These are phyloP conservation scores for Panagrolaimus sp. DNA, from an alignment of 1,140 invertebrate species.

Conservation along the genomic window DNA sequence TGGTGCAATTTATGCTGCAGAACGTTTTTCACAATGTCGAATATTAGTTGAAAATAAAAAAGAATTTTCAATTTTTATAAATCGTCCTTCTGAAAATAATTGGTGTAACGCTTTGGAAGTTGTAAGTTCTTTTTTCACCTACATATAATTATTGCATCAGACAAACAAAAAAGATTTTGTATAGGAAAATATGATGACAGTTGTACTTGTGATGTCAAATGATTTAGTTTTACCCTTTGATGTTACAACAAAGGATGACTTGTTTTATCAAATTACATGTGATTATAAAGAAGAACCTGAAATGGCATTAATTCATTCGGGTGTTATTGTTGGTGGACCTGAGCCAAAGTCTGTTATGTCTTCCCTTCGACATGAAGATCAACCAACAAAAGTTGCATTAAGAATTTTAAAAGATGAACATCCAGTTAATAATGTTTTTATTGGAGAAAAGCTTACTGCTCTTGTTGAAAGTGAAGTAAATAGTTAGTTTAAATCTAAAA, in stretches of 20 bases:
- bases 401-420: slow-evolving; percentile 43
- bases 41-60: slow-evolving; percentile 32
- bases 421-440: slow-evolving; percentile 50
- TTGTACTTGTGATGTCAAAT: slow-evolving; percentile 47
- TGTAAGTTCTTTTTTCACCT: slow-evolving; percentile 19
- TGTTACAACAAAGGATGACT: slow-evolving; percentile 50
- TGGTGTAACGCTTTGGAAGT: slow-evolving; percentile 47
- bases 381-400: slow-evolving; percentile 31
- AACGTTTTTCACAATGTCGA: slow-evolving; percentile 45
- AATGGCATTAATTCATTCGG: slow-evolving; percentile 26
- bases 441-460: slow-evolving; percentile 51
- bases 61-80: slow-evolving; percentile 44
- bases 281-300: slow-evolving; percentile 32
- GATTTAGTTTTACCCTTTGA: slow-evolving; percentile 45
- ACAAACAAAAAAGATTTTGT: slow-evolving; percentile 6
- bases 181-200: slow-evolving; percentile 39
- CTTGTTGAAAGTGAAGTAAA: slow-evolving; percentile 45
- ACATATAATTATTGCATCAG: slow-evolving; percentile 16
- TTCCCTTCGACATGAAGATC: slow-evolving; percentile 15
- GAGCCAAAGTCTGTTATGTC: slow-evolving; percentile 39
- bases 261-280: slow-evolving; percentile 47
- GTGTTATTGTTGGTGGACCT: slow-evolving; percentile 45
- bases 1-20: slow-evolving; percentile 45
- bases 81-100: slow-evolving; percentile 37
- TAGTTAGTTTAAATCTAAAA: slow-evolving; percentile 16